Conservation (phyloP, 2,888 invertebrate species). For the Agrochola lychnidis region DNA sequence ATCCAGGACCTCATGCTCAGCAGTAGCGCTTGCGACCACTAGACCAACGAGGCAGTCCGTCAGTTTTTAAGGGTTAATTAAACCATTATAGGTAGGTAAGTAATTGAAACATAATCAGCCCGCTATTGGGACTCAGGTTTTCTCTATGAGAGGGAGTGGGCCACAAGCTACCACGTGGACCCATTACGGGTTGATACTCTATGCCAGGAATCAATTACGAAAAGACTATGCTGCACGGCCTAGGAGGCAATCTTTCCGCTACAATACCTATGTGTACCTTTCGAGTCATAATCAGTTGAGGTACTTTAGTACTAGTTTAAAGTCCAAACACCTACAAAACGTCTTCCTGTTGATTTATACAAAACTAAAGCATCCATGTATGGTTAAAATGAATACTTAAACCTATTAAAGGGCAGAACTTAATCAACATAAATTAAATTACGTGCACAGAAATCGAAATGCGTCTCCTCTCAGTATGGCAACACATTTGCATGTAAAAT, state of each 20-base stretch:
- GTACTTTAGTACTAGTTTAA: not conserved
- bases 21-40: too few relatives aligned
- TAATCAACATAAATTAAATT: slow-evolving; percentile 41
- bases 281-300: not conserved
- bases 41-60: too few relatives aligned
- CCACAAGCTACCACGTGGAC: not conserved
- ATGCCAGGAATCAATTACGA: not conserved
- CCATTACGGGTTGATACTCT: not conserved
- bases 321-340: not conserved
- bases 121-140: not conserved
- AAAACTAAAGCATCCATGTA: not conserved
- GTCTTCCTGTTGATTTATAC: not conserved
- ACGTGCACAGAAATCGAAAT: slow-evolving; percentile 21
- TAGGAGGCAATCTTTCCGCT: not conserved
- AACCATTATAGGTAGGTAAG: not conserved
- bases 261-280: not conserved
- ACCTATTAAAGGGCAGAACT: not conserved
- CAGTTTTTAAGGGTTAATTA: not conserved
- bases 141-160: not conserved
- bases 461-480: slow-evolving; percentile 6
- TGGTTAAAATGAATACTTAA: slow-evolving; percentile 4
- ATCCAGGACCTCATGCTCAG: too few relatives aligned
- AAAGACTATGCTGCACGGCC: not conserved
- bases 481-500: slow-evolving; percentile 46
- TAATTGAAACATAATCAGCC: not conserved